These are phyloP conservation scores for Sminthopsis crassicaudata DNA, from an alignment of 2,113 vertebrate genomes.

Conservation along the genomic window DNA sequence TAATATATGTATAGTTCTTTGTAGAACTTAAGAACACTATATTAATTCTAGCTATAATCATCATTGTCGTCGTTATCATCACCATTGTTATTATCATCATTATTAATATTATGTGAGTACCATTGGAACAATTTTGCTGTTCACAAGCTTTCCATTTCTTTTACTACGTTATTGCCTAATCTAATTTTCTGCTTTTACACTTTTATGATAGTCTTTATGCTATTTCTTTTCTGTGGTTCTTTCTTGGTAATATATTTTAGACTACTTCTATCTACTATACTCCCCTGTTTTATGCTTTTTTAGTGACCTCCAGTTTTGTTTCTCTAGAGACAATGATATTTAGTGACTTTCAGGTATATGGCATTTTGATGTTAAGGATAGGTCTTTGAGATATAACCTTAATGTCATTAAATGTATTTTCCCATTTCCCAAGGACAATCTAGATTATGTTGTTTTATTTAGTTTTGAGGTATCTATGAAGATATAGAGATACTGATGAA, in stretches of 20 bases:
- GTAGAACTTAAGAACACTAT: not conserved
- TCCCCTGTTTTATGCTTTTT: not conserved
- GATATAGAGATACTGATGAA: not conserved
- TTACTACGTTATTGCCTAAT: not conserved
- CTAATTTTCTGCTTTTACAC: not conserved
- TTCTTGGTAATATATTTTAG: not conserved
- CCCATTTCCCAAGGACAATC: not conserved
- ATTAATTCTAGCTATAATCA: not conserved
- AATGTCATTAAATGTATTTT: not conserved
- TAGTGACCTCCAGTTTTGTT: not conserved
- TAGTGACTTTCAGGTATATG: not conserved
- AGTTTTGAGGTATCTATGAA: not conserved
- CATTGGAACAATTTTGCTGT: not conserved
- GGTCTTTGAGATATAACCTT: not conserved
- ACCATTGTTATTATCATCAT: too few relatives aligned
- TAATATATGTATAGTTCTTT: not conserved
- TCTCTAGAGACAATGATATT: not conserved
- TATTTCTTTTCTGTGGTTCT: not conserved
- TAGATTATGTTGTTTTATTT: not conserved
- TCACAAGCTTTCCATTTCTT: not conserved
- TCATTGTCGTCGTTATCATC: not conserved
- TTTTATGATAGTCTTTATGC: not conserved
- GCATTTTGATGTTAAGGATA: not conserved
- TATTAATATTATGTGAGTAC: not conserved
- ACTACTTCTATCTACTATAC: not conserved